Base-by-base conservation (phyloP, 1,140 invertebrate genomes). In the Heterodera schachtii region DNA sequence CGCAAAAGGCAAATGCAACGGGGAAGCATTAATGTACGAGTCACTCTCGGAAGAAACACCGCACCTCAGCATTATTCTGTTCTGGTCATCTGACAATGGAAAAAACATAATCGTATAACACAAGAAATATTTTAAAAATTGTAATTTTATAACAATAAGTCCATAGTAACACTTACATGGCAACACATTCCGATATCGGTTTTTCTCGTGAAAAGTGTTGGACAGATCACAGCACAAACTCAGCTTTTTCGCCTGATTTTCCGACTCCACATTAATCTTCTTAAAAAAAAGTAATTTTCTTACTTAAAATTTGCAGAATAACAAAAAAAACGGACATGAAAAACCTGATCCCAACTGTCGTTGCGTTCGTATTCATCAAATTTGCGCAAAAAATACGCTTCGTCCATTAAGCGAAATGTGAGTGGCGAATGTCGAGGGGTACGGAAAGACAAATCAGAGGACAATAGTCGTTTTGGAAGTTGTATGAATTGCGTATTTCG, bases 181-280 rank as follows among this genome's bases (percentile, higher is more conserved):
- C 60, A 86, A 76, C 57, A 87, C 86, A 79, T 87, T 83, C 47
- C 82, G 83, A 64, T 87, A 87, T 21, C 86, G 43, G 81, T 87
- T 87, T 73, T 88, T 88, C 16, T 86, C 85, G 8, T 83, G 52
- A 46, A 79, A 73, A 43, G 74, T 75, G 43, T 76, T 80, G 7
- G 84, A 83, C n/a, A 80, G 73, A 31, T 85, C 73, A 41, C 57
- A 82, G 16, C 84, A 80, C 13, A 86, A 41, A 41, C 78, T 77
- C 41, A 83, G 52, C 13, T 83, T 66, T 49, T 76, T 75, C 47
- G 82, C 84, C 69, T 86, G 84, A 57, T 78, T 80, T 19, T 74
- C 75, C n/a, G 84, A 84, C n/a, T 84, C 81, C 8, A 60, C 21
- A 31, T 81, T 79, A 5, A 85, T 47, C 74, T 80, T 86, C 84